A percentile compares a stretch with the other conserved stretches of the same genome.
Conservation (phyloP, 35 echinoderm and acorn worm genomes). For the Lytechinus variegatus region DNA sequence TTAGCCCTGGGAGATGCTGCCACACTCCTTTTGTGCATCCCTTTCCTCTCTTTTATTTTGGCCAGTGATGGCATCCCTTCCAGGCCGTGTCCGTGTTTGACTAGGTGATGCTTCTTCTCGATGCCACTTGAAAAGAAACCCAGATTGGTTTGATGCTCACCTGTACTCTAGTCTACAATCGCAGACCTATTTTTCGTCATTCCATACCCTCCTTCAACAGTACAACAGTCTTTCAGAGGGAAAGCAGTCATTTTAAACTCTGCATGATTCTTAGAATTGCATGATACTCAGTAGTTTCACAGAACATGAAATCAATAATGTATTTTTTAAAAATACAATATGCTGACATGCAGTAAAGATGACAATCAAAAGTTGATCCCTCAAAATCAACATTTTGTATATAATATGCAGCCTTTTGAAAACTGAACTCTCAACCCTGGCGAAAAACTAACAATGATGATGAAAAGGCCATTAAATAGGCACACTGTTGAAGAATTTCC, state of each 20-base stretch:
- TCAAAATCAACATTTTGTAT: too few species aligned
- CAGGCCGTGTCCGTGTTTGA: slow-evolving; percentile 22
- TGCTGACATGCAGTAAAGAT: too few species aligned
- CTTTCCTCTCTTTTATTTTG: slow-evolving; percentile 4
- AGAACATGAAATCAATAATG: too few species aligned
- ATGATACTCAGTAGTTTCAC: too few species aligned
- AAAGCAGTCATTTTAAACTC: neutral
- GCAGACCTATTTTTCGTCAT: neutral
- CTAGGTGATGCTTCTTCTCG: slow-evolving; percentile 4
- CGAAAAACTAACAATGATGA: too few species aligned
- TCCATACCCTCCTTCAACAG: neutral
- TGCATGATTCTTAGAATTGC: too few species aligned
- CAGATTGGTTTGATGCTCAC: slow-evolving; percentile 10
- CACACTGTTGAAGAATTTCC: too few species aligned
- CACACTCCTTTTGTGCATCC: neutral
- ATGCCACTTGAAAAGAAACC: slow-evolving; percentile 17
- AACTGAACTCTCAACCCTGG: too few species aligned
- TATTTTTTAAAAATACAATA: too few species aligned
- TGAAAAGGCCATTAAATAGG: too few species aligned
- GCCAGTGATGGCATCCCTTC: neutral
- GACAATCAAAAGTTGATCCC: too few species aligned
- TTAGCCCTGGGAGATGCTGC: slow-evolving; percentile 2
- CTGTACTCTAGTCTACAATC: neutral
- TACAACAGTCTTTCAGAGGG: neutral
- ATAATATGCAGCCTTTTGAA: too few species aligned